Evolutionary conservation across 1,140 invertebrate species (phyloP), one percentile per base, ranked within the genome.

Genomic region (Maniola jurtina): DNA sequence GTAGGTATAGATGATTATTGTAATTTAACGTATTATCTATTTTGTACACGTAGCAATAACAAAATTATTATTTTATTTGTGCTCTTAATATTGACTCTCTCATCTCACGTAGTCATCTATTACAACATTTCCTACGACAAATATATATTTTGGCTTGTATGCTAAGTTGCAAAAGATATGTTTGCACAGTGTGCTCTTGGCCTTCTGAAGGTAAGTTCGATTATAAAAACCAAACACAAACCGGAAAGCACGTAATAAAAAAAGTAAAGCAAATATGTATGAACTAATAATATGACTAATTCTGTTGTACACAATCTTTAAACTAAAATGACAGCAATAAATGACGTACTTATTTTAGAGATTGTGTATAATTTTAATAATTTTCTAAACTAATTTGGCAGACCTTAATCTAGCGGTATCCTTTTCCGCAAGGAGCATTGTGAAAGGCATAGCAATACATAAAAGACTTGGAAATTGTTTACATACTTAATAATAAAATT

Each of bases 81-180:
- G 13, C 40, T 60, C 13, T 9, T 15, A 11, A 60, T 60, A 60
- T 60, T 60, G 40, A 47, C 42, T 16, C 10, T 34, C 56, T 36
- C 45, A 61, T 61, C 59, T 35, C 45, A 40, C 34, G 58, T 35
- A 25, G 25, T 25, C 25, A 25, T 25, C 25, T 25, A 61, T 61
- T 61, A 61, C 59, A 48, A 61, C 34, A 61, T 50, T 48, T n/a
- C 40, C 25, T 35, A 33, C 58, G 33, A 9, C 45, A 35, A 50
- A 61, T 61, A 61, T 61, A 61, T 61, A 45, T 59, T 56, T 35
- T 4, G 34, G 38, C 36, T 9, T 42, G 38, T 59, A 11, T 42
- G 45, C 47, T 47, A 60, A 48, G 48, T 61, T 61, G 45, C 59
- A 61, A 61, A 16, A 60, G 56, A 57, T 48, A 34, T 16, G 48